These are phyloP conservation scores for Crenichthys baileyi DNA, from an alignment of 2,797 vertebrate genomes.

Conservation along the genomic window DNA sequence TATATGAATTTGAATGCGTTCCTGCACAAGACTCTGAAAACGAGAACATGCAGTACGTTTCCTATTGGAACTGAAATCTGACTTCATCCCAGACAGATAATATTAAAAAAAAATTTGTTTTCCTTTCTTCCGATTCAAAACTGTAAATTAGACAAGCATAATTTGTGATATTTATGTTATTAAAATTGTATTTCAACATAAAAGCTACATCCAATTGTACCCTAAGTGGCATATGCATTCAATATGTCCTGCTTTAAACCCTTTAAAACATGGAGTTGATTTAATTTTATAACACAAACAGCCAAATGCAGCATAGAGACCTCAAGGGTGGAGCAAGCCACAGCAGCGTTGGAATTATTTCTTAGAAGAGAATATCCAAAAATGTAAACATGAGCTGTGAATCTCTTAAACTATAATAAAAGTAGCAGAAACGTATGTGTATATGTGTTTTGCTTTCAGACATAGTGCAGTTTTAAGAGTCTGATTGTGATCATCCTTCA, in stretches of 20 bases:
- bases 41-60: not conserved
- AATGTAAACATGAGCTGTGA: slow-evolving; percentile 2
- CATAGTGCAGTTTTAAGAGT: not conserved
- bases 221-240: not conserved
- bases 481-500: slow-evolving; percentile 3
- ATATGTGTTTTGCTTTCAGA: slow-evolving; percentile 9
- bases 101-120: too few relatives aligned
- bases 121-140: not conserved
- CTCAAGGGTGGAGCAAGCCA: slow-evolving; percentile 8
- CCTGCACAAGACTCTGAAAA: not conserved
- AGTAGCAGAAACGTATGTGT: not conserved
- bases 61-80: not conserved
- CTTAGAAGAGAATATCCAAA: slow-evolving; percentile 10
- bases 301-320: not conserved
- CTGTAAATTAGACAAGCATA: not conserved
- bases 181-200: not conserved
- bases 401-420: not conserved
- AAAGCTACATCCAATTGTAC: not conserved
- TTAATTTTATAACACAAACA: not conserved
- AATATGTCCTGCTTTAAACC: not conserved
- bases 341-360: not conserved
- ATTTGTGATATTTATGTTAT: not conserved
- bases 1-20: not conserved
- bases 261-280: not conserved
- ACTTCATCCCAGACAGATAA: not conserved